phyloP scores from a whole-genome alignment of 2,797 vertebrate species.

The Carcharodon carcharias region DNA sequence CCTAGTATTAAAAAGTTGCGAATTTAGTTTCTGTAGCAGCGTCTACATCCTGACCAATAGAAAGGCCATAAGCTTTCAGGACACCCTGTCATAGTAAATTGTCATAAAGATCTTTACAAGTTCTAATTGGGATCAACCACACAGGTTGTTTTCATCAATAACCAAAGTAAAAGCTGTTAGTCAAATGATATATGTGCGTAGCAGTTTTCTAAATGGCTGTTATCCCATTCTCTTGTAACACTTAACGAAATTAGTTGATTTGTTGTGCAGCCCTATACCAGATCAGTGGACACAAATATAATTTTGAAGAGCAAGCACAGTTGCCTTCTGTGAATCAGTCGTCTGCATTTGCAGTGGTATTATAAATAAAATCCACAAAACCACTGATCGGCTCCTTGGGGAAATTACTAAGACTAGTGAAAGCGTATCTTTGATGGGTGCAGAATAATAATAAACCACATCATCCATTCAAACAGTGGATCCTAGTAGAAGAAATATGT shows the following conservation, averaged over 20 bases:
- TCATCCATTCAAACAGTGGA: background rate
- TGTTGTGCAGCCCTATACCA: background rate
- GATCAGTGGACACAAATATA: background rate
- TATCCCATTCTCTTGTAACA: background rate
- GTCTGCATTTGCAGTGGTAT: background rate
- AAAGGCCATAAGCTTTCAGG: background rate
- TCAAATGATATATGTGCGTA: background rate
- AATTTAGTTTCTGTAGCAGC: background rate
- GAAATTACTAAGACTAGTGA: constrained; percentile 22
- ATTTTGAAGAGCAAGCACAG: background rate
- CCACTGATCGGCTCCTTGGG: constrained; percentile 26
- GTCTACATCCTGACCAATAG: background rate
- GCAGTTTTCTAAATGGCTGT: background rate
- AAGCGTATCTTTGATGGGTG: constrained; percentile 20
- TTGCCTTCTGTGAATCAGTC: background rate
- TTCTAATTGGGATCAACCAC: constrained; percentile 7
- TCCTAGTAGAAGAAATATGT: background rate
- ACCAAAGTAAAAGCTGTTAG: background rate
- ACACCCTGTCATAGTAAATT: background rate
- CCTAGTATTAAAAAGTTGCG: background rate
- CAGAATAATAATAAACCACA: constrained; percentile 15
- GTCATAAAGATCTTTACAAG: background rate
- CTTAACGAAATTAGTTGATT: constrained; percentile 13
- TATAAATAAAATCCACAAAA: constrained; percentile 25
- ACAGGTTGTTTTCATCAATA: background rate